Base-by-base conservation (phyloP, 2,888 invertebrate genomes). In the Dolichomitus sp. region DNA sequence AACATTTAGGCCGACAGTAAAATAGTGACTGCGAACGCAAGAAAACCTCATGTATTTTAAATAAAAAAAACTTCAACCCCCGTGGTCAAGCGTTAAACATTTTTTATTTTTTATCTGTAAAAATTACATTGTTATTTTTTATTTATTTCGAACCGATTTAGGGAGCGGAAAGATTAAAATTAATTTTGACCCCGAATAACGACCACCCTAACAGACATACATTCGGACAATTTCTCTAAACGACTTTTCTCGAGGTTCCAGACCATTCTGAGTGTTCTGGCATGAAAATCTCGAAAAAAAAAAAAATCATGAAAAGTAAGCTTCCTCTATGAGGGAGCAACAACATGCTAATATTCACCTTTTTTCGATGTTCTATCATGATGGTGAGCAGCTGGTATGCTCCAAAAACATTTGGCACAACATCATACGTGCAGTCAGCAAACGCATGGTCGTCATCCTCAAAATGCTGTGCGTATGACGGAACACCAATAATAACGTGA, bases 131-230 rank as follows among this genome's bases (percentile, higher is more conserved):
- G 42, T 42, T 42, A 7, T 4, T 42, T 42, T 42, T 14, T 42
- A 42, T 14, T 14, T 42, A 42, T 42, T 42, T 42, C 42, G 42
- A 42, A 42, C 42, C 42, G 42, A 14, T 42, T 42, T 42, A 14
- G 11, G 14, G 42, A 11, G 42, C 42, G 42, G 11, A 11, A 42
- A 11, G 42, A 42, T 11, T 42, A 50, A 50, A 50, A 50, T 50
- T 50, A 14, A 50, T 50, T 17, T 50, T 50, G 50, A 50, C 50
- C 50, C 50, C 50, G 17, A 50, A 50, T 50, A 50, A 50, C 50
- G 50, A 50, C 50, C n/a, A 50, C 50, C 50, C 50, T 50, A 50
- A 50, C 33, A 33, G 5, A 33, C 33, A 33, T 33, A 33, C 33
- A 33, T 33, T 23, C 23, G 23, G 23, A 23, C 23, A 23, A 23